Percentiles rank a stretch among this genome's conserved stretches.
Evolutionary conservation across 2,113 vertebrate species (phyloP).

Genomic region (Platanista minor): DNA sequence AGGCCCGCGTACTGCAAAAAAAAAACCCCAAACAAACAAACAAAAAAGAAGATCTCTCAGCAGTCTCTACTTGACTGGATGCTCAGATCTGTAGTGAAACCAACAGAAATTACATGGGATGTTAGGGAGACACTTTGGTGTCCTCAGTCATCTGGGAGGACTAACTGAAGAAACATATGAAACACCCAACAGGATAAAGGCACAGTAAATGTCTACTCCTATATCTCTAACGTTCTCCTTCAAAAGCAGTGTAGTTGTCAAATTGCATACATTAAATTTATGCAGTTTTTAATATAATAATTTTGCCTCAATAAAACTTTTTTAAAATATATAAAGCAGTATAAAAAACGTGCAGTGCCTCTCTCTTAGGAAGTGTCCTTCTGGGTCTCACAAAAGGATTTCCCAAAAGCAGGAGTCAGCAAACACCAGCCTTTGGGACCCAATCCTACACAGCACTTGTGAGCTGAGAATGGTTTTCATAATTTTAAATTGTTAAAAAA

Average conservation of each 20-base stretch:
- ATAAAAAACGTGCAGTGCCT: neutral
- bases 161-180: neutral
- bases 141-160: neutral
- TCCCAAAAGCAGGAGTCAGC: neutral
- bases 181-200: neutral
- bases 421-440: accelerated
- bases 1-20: too few relatives aligned
- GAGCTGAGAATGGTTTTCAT: neutral
- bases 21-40: too few relatives aligned
- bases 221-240: neutral
- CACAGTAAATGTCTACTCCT: neutral
- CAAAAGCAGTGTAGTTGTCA: neutral
- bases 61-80: neutral
- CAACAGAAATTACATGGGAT: neutral
- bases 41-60: neutral
- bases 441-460: neutral
- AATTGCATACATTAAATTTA: too few relatives aligned
- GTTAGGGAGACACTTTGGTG: neutral
- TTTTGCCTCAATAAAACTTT: neutral
- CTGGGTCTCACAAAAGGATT: neutral
- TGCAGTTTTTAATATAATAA: neutral
- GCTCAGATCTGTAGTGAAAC: neutral
- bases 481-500: neutral
- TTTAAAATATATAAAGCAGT: neutral
- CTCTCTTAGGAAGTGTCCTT: neutral